Conservation (phyloP, 2,888 invertebrate genomes). For the Chloromyia formosa region DNA sequence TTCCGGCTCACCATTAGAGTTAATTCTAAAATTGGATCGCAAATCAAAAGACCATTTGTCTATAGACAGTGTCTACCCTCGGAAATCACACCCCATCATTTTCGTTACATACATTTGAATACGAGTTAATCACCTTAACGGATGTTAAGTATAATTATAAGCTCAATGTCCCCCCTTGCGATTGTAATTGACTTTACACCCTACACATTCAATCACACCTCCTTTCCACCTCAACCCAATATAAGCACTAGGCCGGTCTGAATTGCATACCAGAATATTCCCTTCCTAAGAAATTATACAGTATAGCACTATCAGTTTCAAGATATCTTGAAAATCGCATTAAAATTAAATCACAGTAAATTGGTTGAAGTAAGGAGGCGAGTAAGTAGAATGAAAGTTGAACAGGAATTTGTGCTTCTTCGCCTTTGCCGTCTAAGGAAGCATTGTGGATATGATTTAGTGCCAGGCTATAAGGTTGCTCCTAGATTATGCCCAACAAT, state of each 20-base stretch:
- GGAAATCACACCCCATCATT: not conserved
- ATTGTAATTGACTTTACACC: conserved; percentile 21
- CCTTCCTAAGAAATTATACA: not conserved
- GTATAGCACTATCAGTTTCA: conserved; percentile 33
- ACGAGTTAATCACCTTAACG: conserved; percentile 41
- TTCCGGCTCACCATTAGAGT: no score
- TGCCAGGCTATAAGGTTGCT: not conserved
- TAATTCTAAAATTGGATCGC: not conserved
- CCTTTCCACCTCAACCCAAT: not conserved
- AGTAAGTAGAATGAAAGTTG: not conserved
- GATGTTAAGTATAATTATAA: conserved; percentile 36
- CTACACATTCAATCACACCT: not conserved
- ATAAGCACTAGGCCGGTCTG: not conserved
- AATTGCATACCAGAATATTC: not conserved
- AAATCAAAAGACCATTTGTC: conserved; percentile 11
- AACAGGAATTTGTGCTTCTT: not conserved
- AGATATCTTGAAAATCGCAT: conserved; percentile 43
- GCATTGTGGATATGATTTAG: conserved; percentile 7
- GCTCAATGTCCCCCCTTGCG: conserved; percentile 1
- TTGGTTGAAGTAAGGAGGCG: conserved; percentile 1
- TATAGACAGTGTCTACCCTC: not conserved
- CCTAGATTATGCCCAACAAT: conserved; percentile 12
- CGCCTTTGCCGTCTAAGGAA: conserved; percentile 15
- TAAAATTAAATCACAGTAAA: conserved; percentile 41
- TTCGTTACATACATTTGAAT: no score